Evolutionary conservation across 2,797 vertebrate species (phyloP), one percentile per base, ranked within the genome.

Genomic region (Cryptoblepharus egeriae): DNA sequence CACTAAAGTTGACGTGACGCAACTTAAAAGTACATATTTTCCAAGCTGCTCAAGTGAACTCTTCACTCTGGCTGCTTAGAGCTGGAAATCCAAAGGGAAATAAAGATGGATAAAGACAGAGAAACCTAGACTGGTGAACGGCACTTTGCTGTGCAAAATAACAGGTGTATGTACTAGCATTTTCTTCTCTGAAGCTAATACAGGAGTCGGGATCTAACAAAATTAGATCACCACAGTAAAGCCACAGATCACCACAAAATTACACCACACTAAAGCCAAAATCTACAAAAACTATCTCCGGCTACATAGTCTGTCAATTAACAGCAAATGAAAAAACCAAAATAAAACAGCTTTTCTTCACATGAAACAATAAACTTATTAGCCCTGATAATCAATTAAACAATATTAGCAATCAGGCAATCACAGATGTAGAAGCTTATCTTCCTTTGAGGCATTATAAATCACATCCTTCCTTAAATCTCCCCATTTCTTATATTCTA

Each of bases 401-500:
- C 9, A 96, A 97, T 96, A 97, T 97, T 95, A 91, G 86, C 85
- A 90, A 93, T 91, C 91, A 92, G 90, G 85, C 85, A 79, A 91
- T 95, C 95, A 95, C 97, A 98, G 97, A 98, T 97, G 97, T 95
- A 93, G 83, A 91, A 96, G 97, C 97, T 97, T 98, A 97, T 95
- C 94, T 87, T 96, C 90, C 95, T 97, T 96, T 97, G 95, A 96
- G 95, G 97, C 92, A 96, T 97, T 97, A 97, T 95, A 93, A 94
- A 93, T 96, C 97, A 97, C 96, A 97, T 97, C 97, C 97, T 97
- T 96, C 95, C 94, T 93, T 94, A 97, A 98, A 98, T 96, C 97
- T 97, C 95, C 93, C 96, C 94, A 96, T 97, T 96, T 95, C 94
- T 89, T 89, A 93, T 94, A 93, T 95, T 94, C 92, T 96, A 96